These are phyloP conservation scores for Drosophila funebris DNA, from an alignment of 1,140 invertebrate species.

Conservation along the genomic window DNA sequence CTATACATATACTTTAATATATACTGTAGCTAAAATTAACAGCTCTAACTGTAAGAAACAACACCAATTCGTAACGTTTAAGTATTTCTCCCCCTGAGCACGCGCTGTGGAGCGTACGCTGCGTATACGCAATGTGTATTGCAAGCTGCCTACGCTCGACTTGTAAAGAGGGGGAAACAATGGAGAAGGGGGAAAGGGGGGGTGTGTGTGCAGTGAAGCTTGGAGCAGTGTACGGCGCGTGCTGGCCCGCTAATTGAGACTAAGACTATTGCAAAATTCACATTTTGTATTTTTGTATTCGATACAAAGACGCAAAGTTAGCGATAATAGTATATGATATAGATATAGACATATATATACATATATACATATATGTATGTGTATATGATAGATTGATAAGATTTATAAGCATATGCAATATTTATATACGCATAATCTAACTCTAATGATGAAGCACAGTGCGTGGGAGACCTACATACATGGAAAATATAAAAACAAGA, in stretches of 20 bases:
- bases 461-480: slow-evolving; percentile 69
- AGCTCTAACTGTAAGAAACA: slow-evolving; percentile 62
- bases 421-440: slow-evolving; percentile 52
- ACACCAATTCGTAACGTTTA: slow-evolving; percentile 74
- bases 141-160: slow-evolving; percentile 4
- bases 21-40: slow-evolving; percentile 47
- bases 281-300: slow-evolving; percentile 78
- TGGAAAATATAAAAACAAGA: slow-evolving; percentile 81
- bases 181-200: slow-evolving; percentile 14
- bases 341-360: neutral
- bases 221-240: too few relatives aligned
- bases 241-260: slow-evolving; percentile 65
- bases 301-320: slow-evolving; percentile 66
- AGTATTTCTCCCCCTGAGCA: slow-evolving; percentile 56
- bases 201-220: too few relatives aligned
- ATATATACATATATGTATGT: neutral
- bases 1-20: slow-evolving; percentile 26
- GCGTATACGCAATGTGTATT: slow-evolving; percentile 34
- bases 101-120: slow-evolving; percentile 20
- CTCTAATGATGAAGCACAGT: slow-evolving; percentile 49
- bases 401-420: slow-evolving; percentile 48
- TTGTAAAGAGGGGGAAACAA: too few relatives aligned
- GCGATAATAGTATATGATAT: neutral
- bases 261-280: slow-evolving; percentile 72
- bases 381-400: slow-evolving; percentile 7